These are phyloP conservation scores for Amphipoea lucens DNA, from an alignment of 2,888 invertebrate genomes.

Conservation along the genomic window DNA sequence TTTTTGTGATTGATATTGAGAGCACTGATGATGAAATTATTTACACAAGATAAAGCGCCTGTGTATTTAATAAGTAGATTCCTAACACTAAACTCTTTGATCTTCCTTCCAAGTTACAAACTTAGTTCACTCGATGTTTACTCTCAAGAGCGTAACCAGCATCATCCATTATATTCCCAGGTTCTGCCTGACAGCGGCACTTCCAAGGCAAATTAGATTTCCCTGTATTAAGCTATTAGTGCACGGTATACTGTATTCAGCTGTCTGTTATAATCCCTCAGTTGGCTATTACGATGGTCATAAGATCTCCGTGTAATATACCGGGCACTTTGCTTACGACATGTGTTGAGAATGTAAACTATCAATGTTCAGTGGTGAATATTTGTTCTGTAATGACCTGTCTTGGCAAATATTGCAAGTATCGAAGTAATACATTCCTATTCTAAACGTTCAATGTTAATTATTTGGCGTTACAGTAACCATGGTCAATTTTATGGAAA, in stretches of 20 bases:
- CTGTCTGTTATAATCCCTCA: slow-evolving; percentile 32
- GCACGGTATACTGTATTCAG: slow-evolving; percentile 15
- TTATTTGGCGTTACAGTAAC: neutral
- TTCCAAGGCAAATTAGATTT: slow-evolving; percentile 41
- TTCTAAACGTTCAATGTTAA: neutral
- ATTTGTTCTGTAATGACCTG: neutral
- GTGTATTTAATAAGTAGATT: neutral
- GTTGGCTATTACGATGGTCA: slow-evolving; percentile 25
- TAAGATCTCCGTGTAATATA: slow-evolving; percentile 16
- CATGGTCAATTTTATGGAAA: neutral
- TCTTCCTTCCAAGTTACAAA: neutral
- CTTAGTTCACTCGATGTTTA: slow-evolving; percentile 17
- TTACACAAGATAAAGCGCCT: too few species aligned
- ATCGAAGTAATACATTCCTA: neutral
- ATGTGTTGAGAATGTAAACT: neutral
- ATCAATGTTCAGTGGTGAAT: neutral
- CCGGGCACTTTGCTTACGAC: slow-evolving; percentile 5
- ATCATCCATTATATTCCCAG: slow-evolving; percentile 28
- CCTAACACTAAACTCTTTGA: neutral
- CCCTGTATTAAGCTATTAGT: slow-evolving; percentile 39
- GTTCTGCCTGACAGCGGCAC: slow-evolving; percentile 13
- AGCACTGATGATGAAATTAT: too few species aligned
- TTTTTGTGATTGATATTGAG: too few species aligned
- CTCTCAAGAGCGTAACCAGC: slow-evolving; percentile 12
- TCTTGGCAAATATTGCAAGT: neutral